Base-by-base conservation (phyloP, 2,888 invertebrate species). In the Orchesellides sinensis region DNA sequence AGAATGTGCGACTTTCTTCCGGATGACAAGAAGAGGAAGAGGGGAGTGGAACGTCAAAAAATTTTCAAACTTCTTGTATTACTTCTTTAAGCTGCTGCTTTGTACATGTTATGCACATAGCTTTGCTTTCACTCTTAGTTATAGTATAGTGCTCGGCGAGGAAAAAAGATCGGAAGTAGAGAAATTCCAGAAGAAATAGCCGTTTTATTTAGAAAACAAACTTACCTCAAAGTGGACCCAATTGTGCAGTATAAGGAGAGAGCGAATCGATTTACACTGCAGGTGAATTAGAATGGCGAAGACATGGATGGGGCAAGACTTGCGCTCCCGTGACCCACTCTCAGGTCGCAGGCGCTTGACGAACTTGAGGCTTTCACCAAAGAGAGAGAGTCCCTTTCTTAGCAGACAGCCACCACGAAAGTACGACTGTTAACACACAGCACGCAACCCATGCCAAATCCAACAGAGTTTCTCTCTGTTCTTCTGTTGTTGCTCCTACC, bases 271-370 rank as follows among this genome's bases (percentile, higher is more conserved):
- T 86, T 86, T 81, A 85, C 83, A 86, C 86, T 86, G 86, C 86
- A 86, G 86, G 86, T 86, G 85, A 85, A 86, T 85, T 85, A 85
- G 86, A 85, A 86, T 86, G 86, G 84, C 83, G 84, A 86, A 83
- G 82, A 84, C 83, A 84, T 86, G 80, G 84, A 86, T 82, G 84
- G 84, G 83, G 74, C 79, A 83, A 83, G 84, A 84, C 84, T 84
- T 85, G 85, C 85, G 85, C 85, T 82, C 78, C 83, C 83, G 66
- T 86, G 83, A 84, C 84, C 84, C 84, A 84, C 83, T 84, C 83
- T 81, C 84, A 75, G 78, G 80, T 86, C 86, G 84, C 85, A 85
- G 85, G 85, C 86, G 85, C 86, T 82, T 70, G 74, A 63, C 85
- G 80, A 80, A 84, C 80, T 84, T 83, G 65, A 80, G 73, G 82